Conservation (phyloP, 35 echinoderm and acorn worm species). For the Patiria miniata region DNA sequence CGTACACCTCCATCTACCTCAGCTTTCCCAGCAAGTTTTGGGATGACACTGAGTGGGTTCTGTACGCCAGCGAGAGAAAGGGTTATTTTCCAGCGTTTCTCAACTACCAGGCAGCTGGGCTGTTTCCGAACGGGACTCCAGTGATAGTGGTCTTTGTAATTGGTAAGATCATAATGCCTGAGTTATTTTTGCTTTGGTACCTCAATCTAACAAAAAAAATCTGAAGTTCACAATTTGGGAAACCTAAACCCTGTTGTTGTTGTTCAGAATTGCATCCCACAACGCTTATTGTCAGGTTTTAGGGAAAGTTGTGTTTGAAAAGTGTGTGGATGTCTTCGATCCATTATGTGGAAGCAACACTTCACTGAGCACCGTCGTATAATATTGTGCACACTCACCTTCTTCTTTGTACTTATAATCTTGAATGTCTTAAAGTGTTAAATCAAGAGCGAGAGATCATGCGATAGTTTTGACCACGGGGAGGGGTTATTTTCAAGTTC, state of each 20-base stretch:
- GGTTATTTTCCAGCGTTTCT: slow-evolving; percentile 46
- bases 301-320: neutral
- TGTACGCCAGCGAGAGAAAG: no score
- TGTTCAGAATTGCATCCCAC: neutral
- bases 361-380: no score
- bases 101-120: slow-evolving; percentile 29
- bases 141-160: slow-evolving; percentile 16
- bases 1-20: slow-evolving; percentile 34
- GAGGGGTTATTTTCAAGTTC: no score
- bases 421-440: no score
- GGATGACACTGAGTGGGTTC: no score
- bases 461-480: no score
- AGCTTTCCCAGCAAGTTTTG: no score
- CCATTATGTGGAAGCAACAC: no score
- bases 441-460: no score
- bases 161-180: neutral
- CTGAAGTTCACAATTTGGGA: neutral
- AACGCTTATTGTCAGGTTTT: neutral
- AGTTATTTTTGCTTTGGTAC: neutral
- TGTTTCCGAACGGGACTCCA: slow-evolving; percentile 25
- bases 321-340: no score
- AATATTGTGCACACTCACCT: no score
- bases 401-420: no score
- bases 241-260: neutral
- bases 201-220: neutral